phyloP scores from a whole-genome alignment of 2,888 invertebrate genomes.

The Mimas tiliae region DNA sequence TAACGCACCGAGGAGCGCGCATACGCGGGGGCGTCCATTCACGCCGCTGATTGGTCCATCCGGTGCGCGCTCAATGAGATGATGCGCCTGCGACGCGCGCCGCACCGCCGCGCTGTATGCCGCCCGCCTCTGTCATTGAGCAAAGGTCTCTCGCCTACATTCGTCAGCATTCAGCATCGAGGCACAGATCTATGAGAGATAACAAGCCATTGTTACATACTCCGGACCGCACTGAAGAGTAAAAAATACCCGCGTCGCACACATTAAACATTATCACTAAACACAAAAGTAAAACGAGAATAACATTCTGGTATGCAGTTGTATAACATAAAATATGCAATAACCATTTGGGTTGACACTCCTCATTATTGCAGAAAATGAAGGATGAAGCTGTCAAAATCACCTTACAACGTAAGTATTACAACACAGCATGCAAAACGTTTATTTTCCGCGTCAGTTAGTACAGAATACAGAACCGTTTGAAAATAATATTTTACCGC shows the following conservation, averaged over 20 bases:
- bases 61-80: slow-evolving; percentile 84
- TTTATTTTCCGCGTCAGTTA: slow-evolving; percentile 67
- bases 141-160: slow-evolving; percentile 82
- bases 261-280: slow-evolving; percentile 1
- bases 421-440: slow-evolving; percentile 53
- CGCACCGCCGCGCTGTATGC: slow-evolving; percentile 36
- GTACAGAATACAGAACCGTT: slow-evolving; percentile 58
- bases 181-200: slow-evolving; percentile 56
- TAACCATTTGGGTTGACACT: background rate
- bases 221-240: slow-evolving; percentile 19
- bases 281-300: slow-evolving; percentile 3
- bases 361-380: background rate
- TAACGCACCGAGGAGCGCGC: slow-evolving; percentile 66
- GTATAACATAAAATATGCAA: slow-evolving; percentile 6
- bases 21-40: slow-evolving; percentile 83
- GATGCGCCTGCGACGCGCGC: slow-evolving; percentile 72
- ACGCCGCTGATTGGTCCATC: slow-evolving; percentile 84
- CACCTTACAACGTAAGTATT: slow-evolving; percentile 5
- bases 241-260: slow-evolving; percentile 29
- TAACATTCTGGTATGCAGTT: background rate
- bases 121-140: slow-evolving; percentile 76
- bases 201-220: slow-evolving; percentile 49
- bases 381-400: slow-evolving; percentile 6
- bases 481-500: slow-evolving; percentile 71
- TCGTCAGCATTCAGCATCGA: slow-evolving; percentile 63